phyloP scores from a whole-genome alignment of 2,113 vertebrate genomes.

The Echinops telfairi region DNA sequence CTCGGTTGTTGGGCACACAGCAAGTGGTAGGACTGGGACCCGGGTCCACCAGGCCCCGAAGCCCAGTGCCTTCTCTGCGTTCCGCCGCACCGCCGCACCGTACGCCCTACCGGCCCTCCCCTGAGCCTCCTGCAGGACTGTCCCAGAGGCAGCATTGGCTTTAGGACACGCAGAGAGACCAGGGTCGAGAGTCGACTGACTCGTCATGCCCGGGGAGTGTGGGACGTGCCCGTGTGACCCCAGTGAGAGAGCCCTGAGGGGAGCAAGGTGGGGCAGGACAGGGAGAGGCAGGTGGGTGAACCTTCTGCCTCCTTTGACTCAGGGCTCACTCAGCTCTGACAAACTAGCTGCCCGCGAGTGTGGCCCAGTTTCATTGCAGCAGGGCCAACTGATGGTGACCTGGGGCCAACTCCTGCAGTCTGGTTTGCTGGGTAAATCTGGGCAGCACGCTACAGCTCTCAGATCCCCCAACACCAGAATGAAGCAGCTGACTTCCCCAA shows the following conservation, averaged over 20 bases:
- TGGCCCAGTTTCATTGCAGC: constrained; percentile 37
- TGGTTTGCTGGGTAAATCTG: not conserved
- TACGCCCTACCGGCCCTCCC: not conserved
- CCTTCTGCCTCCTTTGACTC: constrained; percentile 14
- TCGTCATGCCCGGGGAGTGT: not conserved
- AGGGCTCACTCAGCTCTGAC: constrained; percentile 37
- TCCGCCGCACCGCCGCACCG: not conserved
- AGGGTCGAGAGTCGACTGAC: not conserved
- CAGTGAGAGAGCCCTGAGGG: not conserved
- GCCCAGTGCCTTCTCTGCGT: not conserved
- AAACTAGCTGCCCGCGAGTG: not conserved
- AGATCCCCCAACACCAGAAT: not conserved
- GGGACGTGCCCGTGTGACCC: not conserved
- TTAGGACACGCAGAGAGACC: not conserved
- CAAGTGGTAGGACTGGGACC: accelerated
- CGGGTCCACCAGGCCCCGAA: not conserved
- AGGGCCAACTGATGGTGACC: not conserved
- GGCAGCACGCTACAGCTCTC: not conserved
- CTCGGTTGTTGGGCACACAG: not conserved
- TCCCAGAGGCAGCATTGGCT: not conserved
- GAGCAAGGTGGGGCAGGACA: not conserved
- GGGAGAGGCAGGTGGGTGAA: not conserved
- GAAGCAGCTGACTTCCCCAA: not conserved
- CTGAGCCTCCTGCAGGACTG: not conserved
- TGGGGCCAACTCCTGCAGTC: not conserved